Evolutionary conservation across 2,888 invertebrate genomes (phyloP).

Genomic region (Elysia crispata): DNA sequence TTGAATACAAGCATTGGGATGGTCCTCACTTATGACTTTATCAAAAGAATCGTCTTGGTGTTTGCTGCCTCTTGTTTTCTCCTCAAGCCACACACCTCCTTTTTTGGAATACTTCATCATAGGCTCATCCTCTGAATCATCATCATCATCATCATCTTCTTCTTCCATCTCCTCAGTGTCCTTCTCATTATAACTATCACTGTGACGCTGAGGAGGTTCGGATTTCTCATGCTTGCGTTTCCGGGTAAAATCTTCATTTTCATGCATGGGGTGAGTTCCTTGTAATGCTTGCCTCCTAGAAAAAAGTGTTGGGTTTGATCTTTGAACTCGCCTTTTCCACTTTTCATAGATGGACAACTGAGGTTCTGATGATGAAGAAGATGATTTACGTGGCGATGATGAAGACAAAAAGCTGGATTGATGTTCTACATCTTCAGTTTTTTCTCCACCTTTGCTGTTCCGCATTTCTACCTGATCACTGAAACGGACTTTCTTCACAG

Average conservation of each 20-base stretch:
- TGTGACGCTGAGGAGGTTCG: not conserved
- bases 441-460: not conserved
- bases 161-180: too few species aligned
- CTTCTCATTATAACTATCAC: not conserved
- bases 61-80: too few species aligned
- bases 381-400: conserved; percentile 27
- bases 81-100: too few species aligned
- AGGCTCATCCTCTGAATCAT: too few species aligned
- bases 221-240: not conserved
- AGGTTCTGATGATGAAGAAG: conserved; percentile 10
- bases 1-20: too few species aligned
- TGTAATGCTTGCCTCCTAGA: not conserved
- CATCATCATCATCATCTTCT: too few species aligned
- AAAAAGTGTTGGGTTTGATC: not conserved
- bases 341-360: conserved; percentile 42
- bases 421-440: not conserved
- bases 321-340: conserved; percentile 36
- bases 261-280: not conserved
- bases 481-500: conserved; percentile 41
- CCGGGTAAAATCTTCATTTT: not conserved
- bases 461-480: conserved; percentile 24
- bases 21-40: too few species aligned
- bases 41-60: too few species aligned
- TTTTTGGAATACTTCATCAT: too few species aligned
- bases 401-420: not conserved